Percentiles rank a stretch among this genome's conserved stretches.
phyloP scores from a whole-genome alignment of 2,113 vertebrate species.

The Petrocephalus microphthalmus region DNA sequence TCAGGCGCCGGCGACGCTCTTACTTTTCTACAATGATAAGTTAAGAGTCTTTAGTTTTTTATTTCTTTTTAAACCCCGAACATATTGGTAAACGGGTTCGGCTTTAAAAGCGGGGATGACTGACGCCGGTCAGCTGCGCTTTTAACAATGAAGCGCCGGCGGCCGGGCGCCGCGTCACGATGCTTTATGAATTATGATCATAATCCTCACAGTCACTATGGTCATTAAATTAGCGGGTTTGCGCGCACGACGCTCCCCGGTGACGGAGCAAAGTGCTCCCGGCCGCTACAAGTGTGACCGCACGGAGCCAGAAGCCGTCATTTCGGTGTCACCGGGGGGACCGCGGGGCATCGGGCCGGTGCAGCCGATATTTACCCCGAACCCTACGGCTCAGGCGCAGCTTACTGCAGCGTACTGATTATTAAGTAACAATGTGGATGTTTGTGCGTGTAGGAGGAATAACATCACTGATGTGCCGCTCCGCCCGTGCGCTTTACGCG shows the following conservation, averaged over 20 bases:
- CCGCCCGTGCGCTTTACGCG: not conserved
- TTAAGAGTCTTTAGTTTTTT: not conserved
- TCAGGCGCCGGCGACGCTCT: not conserved
- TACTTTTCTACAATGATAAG: not conserved
- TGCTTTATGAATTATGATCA: not conserved
- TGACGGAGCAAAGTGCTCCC: not conserved
- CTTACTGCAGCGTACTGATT: not conserved
- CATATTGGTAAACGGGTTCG: not conserved
- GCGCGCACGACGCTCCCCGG: not conserved
- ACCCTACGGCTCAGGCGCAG: not conserved
- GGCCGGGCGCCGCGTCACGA: not conserved
- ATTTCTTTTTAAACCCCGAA: not conserved
- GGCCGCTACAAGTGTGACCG: not conserved
- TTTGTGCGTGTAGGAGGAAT: not conserved
- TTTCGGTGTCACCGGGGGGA: not conserved
- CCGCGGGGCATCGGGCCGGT: too few relatives aligned
- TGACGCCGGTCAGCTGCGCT: not conserved
- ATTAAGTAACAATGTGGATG: not conserved
- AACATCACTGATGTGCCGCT: not conserved
- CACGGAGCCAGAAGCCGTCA: not conserved
- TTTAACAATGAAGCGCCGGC: slow-evolving; percentile 10
- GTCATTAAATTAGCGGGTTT: not conserved
- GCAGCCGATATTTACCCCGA: too few relatives aligned
- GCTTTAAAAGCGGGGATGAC: not conserved
- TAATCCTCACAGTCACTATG: not conserved